Base-by-base conservation (phyloP, 2,113 vertebrate species). In the Neodontobutis hainanensis region DNA sequence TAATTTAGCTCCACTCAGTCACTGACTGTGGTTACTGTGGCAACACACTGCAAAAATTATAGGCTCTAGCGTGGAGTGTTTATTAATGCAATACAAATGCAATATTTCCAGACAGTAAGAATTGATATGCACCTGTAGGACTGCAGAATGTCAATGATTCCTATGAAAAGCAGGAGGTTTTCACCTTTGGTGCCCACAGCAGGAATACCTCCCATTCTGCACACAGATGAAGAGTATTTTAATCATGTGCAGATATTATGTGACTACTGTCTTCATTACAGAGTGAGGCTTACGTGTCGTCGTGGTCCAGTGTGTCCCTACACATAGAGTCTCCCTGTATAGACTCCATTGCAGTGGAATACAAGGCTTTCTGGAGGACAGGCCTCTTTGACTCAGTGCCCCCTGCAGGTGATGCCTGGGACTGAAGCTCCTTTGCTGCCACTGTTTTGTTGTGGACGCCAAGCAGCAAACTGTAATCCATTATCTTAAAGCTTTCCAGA, bases 401-500 rank as follows among this genome's bases (percentile, higher is more conserved):
- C 0, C 85, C 91, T 77, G 94, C 87, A 70, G 92, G 95, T 0
- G 94, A 94, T 0, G 95, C 96, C 81, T 96, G 94, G 0, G 92
- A 84, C 88, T 94, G 94, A 27, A 80, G 90, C 64, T 99, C 96
- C 0, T 94, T 90, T 69, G 95, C 93, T 6, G 95, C 94, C 88
- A 95, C 95, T 74, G 94, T 95, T 32, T 97, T 93, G 81, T 98
- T 99, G 81, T 99, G 97, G 68, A 99, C 85, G 0, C 97, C 97
- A 6, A 99, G 92, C 75, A 99, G 91, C 66, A 99, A 91, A 87
- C 97, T 99, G 92, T 99, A 99, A 91, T 99, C 97, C 96, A 99
- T 99, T 81, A 99, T 99, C 90, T 99, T 99, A 88, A 99, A 99
- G 77, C 97, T 99, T 89, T 99, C 97, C 73, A 99, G 88, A 53